These are phyloP conservation scores for Solea solea DNA, from an alignment of 2,113 vertebrate genomes.

Conservation along the genomic window DNA sequence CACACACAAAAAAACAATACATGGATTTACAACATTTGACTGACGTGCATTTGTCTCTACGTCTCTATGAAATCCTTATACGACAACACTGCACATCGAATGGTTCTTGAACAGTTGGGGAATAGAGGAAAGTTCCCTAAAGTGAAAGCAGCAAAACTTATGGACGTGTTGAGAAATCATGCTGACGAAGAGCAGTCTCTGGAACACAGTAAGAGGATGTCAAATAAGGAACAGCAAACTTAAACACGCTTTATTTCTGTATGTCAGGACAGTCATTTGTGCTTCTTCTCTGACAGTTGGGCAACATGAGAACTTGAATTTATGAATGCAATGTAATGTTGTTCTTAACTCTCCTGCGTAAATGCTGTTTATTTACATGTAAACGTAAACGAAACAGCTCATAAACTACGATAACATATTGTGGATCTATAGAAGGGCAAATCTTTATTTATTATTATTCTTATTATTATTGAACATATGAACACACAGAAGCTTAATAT, in stretches of 20 bases:
- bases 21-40: too few relatives aligned
- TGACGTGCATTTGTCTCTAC: too few relatives aligned
- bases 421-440: too few relatives aligned
- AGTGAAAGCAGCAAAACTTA: constrained; percentile 33
- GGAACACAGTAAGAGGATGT: constrained; percentile 77
- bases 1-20: too few relatives aligned
- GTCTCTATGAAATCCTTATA: too few relatives aligned
- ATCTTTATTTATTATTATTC: background rate
- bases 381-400: too few relatives aligned
- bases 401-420: too few relatives aligned
- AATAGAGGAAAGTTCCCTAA: constrained; percentile 1
- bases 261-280: constrained; percentile 48
- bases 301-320: background rate
- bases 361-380: too few relatives aligned
- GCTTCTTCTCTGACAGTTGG: constrained; percentile 22
- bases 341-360: background rate
- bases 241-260: constrained; percentile 70
- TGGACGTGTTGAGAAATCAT: constrained; percentile 58
- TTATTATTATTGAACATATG: background rate
- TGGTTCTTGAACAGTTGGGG: background rate
- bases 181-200: constrained; percentile 59
- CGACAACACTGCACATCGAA: background rate
- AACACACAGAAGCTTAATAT: background rate
- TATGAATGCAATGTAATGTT: background rate
- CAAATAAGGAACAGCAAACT: constrained; percentile 76